Conservation (phyloP, 1,140 invertebrate genomes). For the Grapholita molesta region DNA sequence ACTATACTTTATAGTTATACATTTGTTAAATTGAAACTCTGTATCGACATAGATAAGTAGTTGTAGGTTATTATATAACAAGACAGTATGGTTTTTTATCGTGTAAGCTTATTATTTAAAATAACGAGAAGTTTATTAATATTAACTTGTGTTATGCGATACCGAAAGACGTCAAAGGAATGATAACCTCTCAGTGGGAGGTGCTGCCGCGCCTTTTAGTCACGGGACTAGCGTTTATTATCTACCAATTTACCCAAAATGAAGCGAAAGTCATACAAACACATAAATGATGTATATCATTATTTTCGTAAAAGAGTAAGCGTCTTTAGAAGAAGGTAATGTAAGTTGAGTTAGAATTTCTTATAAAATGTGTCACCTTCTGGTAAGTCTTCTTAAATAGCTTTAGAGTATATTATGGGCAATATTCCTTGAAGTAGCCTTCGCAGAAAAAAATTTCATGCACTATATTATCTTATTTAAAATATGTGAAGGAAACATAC, state of each 20-base stretch:
- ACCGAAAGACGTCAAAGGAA: slow-evolving; percentile 1
- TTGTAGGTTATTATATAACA: no score
- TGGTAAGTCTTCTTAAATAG: no score
- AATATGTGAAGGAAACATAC: background rate
- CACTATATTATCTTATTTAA: background rate
- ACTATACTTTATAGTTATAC: no score
- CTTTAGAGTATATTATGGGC: background rate
- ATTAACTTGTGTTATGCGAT: background rate
- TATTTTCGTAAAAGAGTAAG: background rate
- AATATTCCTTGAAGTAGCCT: no score
- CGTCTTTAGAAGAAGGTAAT: no score
- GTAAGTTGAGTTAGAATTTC: no score
- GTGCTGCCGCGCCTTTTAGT: background rate
- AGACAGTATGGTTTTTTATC: no score
- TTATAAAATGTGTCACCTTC: no score
- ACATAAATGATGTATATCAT: background rate
- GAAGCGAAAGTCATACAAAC: background rate
- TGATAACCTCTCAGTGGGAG: background rate
- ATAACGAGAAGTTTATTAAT: background rate
- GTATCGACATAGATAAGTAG: no score
- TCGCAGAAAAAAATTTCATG: background rate
- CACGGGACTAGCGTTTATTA: background rate
- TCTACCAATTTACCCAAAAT: background rate
- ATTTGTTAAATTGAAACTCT: no score
- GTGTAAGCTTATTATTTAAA: background rate